Percentiles rank a stretch among this genome's conserved stretches.
Evolutionary conservation across 2,113 vertebrate species (phyloP).

Genomic region (Xiphorhynchus elegans): DNA sequence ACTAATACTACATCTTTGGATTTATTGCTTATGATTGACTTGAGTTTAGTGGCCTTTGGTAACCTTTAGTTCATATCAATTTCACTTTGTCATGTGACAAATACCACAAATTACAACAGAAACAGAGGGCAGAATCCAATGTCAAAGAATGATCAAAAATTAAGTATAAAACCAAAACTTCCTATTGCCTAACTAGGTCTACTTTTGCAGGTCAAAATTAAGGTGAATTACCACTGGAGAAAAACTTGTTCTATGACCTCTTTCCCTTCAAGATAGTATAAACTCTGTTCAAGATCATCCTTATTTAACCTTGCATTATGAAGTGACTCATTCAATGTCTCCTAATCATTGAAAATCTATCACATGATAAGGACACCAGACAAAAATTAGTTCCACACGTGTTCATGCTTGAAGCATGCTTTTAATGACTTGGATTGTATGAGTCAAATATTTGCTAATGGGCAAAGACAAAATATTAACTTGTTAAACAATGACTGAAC

Average conservation of each 20-base stretch:
- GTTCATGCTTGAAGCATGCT: slow-evolving; percentile 1
- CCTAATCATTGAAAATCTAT: background rate
- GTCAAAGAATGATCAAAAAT: slow-evolving; percentile 13
- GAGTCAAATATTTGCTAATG: slow-evolving; percentile 58
- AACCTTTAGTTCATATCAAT: background rate
- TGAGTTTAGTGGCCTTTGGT: background rate
- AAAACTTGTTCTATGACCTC: background rate
- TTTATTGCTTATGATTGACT: slow-evolving; percentile 2
- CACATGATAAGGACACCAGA: slow-evolving; percentile 17
- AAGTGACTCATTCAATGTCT: slow-evolving; percentile 35
- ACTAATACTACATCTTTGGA: background rate
- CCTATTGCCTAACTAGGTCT: background rate
- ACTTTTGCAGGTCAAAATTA: background rate
- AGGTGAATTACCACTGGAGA: background rate
- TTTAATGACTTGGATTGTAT: slow-evolving; percentile 37
- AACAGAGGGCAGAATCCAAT: background rate
- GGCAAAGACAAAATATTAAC: slow-evolving; percentile 54
- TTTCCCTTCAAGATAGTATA: background rate
- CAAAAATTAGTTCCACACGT: slow-evolving; percentile 40
- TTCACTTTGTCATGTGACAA: background rate
- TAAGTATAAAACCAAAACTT: background rate
- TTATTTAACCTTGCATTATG: slow-evolving; percentile 49
- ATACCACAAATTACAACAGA: background rate
- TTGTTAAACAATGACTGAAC: slow-evolving; percentile 11
- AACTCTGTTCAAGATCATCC: slow-evolving; percentile 10